Evolutionary conservation across 2,888 invertebrate species (phyloP).

Genomic region (Perizoma flavofasciatum): DNA sequence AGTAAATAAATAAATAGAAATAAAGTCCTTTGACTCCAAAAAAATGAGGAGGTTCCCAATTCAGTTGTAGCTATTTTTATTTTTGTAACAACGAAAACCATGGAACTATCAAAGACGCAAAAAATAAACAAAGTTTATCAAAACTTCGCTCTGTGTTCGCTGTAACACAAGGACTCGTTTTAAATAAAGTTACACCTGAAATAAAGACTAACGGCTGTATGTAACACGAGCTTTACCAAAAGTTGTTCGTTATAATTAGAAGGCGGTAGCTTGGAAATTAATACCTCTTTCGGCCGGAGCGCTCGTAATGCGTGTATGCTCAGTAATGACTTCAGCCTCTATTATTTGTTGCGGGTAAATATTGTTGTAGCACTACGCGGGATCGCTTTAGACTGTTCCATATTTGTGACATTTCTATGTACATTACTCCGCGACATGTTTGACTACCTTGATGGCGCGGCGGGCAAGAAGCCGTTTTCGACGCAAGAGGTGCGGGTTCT

Average conservation of each 20-base stretch:
- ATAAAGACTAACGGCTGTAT: slow-evolving; percentile 61
- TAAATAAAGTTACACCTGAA: slow-evolving; percentile 59
- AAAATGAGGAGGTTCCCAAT: too few relatives aligned
- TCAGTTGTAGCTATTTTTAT: too few relatives aligned
- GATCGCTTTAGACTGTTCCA: too few relatives aligned
- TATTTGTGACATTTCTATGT: too few relatives aligned
- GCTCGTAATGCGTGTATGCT: slow-evolving; percentile 30
- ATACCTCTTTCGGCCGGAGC: slow-evolving; percentile 59
- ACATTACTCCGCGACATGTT: too few relatives aligned
- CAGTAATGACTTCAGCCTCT: slow-evolving; percentile 26
- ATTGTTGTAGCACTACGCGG: not conserved
- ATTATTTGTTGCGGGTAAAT: slow-evolving; percentile 10
- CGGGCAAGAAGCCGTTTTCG: too few relatives aligned
- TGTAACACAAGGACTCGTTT: slow-evolving; percentile 25
- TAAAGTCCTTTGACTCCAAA: too few relatives aligned
- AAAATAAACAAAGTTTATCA: slow-evolving; percentile 7
- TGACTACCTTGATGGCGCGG: too few relatives aligned
- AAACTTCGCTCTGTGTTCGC: slow-evolving; percentile 4
- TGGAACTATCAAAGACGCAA: too few relatives aligned
- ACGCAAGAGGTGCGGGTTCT: too few relatives aligned
- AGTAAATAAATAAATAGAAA: too few relatives aligned
- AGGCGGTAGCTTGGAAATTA: slow-evolving; percentile 65
- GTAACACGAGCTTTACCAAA: slow-evolving; percentile 67
- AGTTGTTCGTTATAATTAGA: slow-evolving; percentile 73
- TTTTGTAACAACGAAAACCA: too few relatives aligned